A percentile compares a stretch with the other conserved stretches of the same genome.
phyloP scores from a whole-genome alignment of 1,140 invertebrate species.

The Pomacea maculata region DNA sequence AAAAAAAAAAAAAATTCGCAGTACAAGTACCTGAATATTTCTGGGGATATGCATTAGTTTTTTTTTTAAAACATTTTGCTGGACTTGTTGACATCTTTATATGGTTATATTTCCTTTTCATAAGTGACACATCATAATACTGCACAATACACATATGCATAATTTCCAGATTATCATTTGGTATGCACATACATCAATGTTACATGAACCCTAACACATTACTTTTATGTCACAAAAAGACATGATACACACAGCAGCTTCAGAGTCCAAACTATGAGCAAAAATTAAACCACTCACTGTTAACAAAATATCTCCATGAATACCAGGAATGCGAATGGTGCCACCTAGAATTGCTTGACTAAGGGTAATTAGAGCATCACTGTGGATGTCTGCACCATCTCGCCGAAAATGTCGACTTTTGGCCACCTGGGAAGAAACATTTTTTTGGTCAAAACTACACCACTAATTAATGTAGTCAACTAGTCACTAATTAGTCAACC shows the following conservation, averaged over 20 bases:
- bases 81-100: neutral
- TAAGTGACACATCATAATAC: too few species aligned
- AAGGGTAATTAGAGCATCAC: slow-evolving; percentile 69
- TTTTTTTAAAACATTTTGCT: neutral
- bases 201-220: too few species aligned
- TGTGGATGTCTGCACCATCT: slow-evolving; percentile 92
- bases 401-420: slow-evolving; percentile 90
- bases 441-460: neutral
- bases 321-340: slow-evolving; percentile 87
- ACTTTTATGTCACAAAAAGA: neutral
- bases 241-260: too few species aligned
- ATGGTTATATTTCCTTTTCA: too few species aligned
- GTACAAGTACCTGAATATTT: slow-evolving; percentile 1
- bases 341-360: slow-evolving; percentile 95
- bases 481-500: too few species aligned
- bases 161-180: too few species aligned
- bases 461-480: neutral
- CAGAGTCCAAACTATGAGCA: neutral
- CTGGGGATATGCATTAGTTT: neutral
- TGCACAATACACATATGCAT: too few species aligned
- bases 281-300: slow-evolving; percentile 70
- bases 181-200: too few species aligned
- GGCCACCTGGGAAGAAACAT: slow-evolving; percentile 74
- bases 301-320: slow-evolving; percentile 93
- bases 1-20: neutral